Percentiles rank a stretch among this genome's conserved stretches.
These are phyloP conservation scores for Henricia sp. DNA, from an alignment of 53 echinoderm and acorn worm genomes.

Conservation along the genomic window DNA sequence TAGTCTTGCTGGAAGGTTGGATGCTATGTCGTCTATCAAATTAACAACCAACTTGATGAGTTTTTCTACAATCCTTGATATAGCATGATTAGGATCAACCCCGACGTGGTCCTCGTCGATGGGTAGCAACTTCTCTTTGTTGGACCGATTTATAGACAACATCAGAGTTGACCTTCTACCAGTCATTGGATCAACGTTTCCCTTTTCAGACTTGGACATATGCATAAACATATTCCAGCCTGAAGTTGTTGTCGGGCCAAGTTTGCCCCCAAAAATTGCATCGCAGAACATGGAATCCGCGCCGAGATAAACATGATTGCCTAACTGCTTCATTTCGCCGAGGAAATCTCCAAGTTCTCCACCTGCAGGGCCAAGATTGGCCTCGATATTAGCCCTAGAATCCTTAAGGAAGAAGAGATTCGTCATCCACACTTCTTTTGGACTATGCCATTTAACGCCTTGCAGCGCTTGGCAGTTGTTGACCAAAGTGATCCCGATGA, in stretches of 20 bases:
- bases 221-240: slow-evolving; percentile 39
- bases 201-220: background rate
- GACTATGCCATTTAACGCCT: slow-evolving; percentile 41
- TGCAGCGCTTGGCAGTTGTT: slow-evolving; percentile 44
- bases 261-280: slow-evolving; percentile 35
- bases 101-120: slow-evolving; percentile 21
- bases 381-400: slow-evolving; percentile 47
- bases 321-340: slow-evolving; percentile 20
- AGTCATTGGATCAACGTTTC: slow-evolving; percentile 6
- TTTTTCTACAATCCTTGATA: slow-evolving; percentile 28
- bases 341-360: slow-evolving; percentile 25
- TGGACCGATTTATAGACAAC: background rate
- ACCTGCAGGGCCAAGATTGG: slow-evolving; percentile 42
- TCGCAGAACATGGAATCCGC: slow-evolving; percentile 57
- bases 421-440: slow-evolving; percentile 61
- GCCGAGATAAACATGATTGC: slow-evolving; percentile 41
- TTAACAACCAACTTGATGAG: slow-evolving; percentile 23
- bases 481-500: slow-evolving; percentile 38
- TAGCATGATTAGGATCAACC: slow-evolving; percentile 43
- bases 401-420: slow-evolving; percentile 46
- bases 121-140: background rate
- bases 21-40: slow-evolving; percentile 4
- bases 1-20: background rate
- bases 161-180: slow-evolving; percentile 17
- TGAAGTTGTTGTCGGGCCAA: slow-evolving; percentile 20